phyloP scores from a whole-genome alignment of 2,113 vertebrate genomes.

The Lepus europaeus region DNA sequence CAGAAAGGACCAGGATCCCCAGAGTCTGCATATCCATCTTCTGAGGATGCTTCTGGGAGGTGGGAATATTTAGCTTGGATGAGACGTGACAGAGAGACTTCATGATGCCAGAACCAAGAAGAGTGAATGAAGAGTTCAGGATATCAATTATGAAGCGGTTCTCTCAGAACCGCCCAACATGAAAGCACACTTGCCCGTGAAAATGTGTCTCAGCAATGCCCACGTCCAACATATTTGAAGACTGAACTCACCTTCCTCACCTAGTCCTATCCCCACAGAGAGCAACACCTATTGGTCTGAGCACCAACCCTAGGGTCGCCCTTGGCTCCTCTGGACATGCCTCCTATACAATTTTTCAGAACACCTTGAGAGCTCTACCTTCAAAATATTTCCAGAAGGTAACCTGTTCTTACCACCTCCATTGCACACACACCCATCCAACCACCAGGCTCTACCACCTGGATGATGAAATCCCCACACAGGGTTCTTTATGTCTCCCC shows the following conservation, averaged over 20 bases:
- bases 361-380: neutral
- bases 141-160: neutral
- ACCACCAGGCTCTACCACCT: neutral
- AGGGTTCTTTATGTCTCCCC: neutral
- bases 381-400: neutral
- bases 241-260: neutral
- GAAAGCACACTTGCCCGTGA: neutral
- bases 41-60: neutral
- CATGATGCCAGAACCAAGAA: neutral
- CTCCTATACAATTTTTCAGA: neutral
- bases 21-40: neutral
- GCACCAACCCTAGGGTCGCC: neutral
- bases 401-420: neutral
- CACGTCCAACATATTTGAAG: neutral
- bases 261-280: neutral
- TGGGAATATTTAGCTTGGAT: neutral
- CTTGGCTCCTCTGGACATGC: neutral
- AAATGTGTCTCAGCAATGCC: neutral
- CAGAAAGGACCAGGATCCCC: neutral
- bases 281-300: neutral
- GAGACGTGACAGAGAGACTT: neutral
- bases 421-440: neutral
- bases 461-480: too few relatives aligned
- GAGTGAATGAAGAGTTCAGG: neutral
- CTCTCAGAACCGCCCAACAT: neutral